A percentile compares a stretch with the other conserved stretches of the same genome.
These are phyloP conservation scores for Drosophila kurseongensis DNA, from an alignment of 1,140 invertebrate genomes.

Conservation along the genomic window DNA sequence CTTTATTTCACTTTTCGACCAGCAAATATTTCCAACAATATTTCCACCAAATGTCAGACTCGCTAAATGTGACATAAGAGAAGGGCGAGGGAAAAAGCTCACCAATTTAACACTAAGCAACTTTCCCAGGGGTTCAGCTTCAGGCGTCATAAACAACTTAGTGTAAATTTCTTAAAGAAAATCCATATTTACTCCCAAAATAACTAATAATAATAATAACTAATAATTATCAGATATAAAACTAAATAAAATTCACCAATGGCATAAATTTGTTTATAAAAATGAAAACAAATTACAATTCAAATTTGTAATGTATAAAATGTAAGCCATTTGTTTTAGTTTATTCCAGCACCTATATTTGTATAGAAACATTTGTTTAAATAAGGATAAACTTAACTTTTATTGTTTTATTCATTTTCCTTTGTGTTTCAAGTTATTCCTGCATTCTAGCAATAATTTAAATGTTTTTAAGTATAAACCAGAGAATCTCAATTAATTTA, in stretches of 20 bases:
- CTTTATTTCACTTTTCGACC: slow-evolving; percentile 67
- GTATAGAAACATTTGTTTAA: no score
- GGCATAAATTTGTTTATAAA: no score
- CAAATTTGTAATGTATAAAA: no score
- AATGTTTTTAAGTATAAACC: no score
- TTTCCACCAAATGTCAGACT: slow-evolving; percentile 68
- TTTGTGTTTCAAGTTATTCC: not conserved
- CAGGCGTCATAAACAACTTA: not conserved
- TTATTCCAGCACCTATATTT: no score
- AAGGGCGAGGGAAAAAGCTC: slow-evolving; percentile 13
- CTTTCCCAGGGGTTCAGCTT: slow-evolving; percentile 2
- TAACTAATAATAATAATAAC: no score
- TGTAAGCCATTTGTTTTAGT: no score
- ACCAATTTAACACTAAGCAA: not conserved
- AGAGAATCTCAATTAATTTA: no score
- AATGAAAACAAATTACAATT: no score
- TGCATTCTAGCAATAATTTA: not conserved
- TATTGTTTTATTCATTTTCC: not conserved
- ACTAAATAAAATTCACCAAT: no score
- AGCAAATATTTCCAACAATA: slow-evolving; percentile 40
- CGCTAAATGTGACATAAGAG: slow-evolving; percentile 69
- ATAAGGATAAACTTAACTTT: no score
- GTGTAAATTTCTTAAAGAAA: not conserved
- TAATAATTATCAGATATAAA: no score
- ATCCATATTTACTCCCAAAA: not conserved